Evolutionary conservation across 1,140 invertebrate genomes (phyloP).

Genomic region (Euwallacea fornicatus): DNA sequence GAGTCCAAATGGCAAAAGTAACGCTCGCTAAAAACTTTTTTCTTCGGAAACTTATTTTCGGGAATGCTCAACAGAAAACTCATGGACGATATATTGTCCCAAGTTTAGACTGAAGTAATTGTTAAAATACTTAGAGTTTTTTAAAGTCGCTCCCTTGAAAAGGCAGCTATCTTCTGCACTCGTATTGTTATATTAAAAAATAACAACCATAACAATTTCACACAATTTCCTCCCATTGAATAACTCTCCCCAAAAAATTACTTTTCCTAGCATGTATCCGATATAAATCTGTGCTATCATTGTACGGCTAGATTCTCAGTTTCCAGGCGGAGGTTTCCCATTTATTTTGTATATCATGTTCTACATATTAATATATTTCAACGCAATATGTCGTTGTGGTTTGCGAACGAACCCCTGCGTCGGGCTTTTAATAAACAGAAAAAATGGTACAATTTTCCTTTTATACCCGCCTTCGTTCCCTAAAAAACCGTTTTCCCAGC

Average conservation of each 20-base stretch:
- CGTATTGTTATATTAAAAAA: no score
- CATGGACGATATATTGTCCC: slow-evolving; percentile 12
- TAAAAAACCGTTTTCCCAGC: not conserved
- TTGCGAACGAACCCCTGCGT: slow-evolving; percentile 2
- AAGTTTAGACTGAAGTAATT: not conserved
- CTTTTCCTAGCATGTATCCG: slow-evolving; percentile 46
- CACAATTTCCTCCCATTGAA: no score
- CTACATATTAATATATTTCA: slow-evolving; percentile 39
- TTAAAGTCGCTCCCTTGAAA: no score
- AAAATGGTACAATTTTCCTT: slow-evolving; percentile 26
- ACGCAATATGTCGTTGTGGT: slow-evolving; percentile 27
- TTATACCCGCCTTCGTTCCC: slow-evolving; percentile 2
- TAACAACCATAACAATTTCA: no score
- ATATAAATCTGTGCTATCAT: slow-evolving; percentile 41
- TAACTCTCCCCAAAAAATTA: slow-evolving; percentile 45
- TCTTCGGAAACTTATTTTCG: slow-evolving; percentile 21
- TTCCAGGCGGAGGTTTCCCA: slow-evolving; percentile 20
- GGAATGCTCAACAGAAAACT: slow-evolving; percentile 20
- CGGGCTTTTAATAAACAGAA: slow-evolving; percentile 34
- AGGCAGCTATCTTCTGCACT: no score
- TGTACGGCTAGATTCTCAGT: slow-evolving; percentile 13
- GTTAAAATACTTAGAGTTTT: no score
- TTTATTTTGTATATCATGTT: slow-evolving; percentile 34
- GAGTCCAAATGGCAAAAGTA: slow-evolving; percentile 27
- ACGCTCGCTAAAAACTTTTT: slow-evolving; percentile 24